A percentile compares a stretch with the other conserved stretches of the same genome.
Conservation (phyloP, 2,888 invertebrate species). For the Drosophila subquinaria region DNA sequence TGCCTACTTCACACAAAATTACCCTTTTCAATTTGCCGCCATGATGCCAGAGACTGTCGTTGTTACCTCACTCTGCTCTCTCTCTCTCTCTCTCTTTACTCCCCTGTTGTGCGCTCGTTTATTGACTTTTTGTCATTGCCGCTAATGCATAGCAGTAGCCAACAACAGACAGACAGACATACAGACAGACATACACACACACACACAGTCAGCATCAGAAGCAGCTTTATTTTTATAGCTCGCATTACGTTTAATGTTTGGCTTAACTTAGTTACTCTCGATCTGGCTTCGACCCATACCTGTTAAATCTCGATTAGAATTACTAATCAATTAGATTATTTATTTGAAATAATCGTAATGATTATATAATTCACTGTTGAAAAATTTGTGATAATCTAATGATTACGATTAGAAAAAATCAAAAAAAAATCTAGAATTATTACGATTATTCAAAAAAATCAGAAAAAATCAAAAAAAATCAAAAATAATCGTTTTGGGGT, state of each 20-base stretch:
- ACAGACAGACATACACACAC: conserved; percentile 7
- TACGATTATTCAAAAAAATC: too few relatives aligned
- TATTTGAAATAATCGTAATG: too few relatives aligned
- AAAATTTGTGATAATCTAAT: too few relatives aligned
- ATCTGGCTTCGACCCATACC: conserved; percentile 33
- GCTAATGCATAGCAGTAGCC: conserved; percentile 76
- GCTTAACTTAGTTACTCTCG: conserved; percentile 76
- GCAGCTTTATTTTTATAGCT: conserved; percentile 79
- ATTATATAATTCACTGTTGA: too few relatives aligned
- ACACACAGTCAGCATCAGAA: conserved; percentile 49
- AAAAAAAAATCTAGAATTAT: too few relatives aligned
- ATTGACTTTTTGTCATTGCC: conserved; percentile 79
- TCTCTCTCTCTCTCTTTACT: background rate
- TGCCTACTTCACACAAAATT: conserved; percentile 82
- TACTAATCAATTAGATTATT: too few relatives aligned
- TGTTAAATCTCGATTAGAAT: too few relatives aligned
- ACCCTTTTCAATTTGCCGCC: conserved; percentile 81
- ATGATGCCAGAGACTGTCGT: conserved; percentile 6
- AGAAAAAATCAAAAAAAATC: too few relatives aligned
- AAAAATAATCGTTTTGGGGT: too few relatives aligned
- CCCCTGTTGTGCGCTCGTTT: conserved; percentile 52
- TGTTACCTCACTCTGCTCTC: background rate
- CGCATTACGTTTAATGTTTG: conserved; percentile 79
- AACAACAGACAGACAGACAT: conserved; percentile 34
- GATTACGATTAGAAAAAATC: too few relatives aligned